Evolutionary conservation across 2,113 vertebrate species (phyloP), one percentile per base, ranked within the genome.

Genomic region (Oreochromis niloticus): DNA sequence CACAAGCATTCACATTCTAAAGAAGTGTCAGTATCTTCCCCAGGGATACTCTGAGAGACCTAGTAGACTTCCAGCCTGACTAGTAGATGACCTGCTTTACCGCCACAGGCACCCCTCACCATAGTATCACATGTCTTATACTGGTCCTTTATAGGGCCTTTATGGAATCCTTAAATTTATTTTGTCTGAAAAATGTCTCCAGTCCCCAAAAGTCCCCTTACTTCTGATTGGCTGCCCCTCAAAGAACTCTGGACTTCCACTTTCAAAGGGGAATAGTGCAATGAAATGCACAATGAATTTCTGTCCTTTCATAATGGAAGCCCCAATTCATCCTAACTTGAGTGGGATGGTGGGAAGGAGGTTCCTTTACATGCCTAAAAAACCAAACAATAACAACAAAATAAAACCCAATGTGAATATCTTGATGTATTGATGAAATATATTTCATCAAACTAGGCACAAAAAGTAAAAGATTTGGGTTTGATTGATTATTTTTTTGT

Each of bases 361-460:
- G 39, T 11, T 41, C 36, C 0, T 41, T 41, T 0, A 68, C 0
- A 68, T 24, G 11, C 19, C 36, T 68, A 41, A 68, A 68, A 14
- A 22, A 0, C 4, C 34, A 68, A 68, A 68, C 19, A 14, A 39
- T 6, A 39, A 66, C 34, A 66, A 66, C 34, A 66, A 39, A 66
- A 22, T 39, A 39, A 66, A 66, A 66, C 61, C 17, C 32, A 66
- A 1, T 41, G 36, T 41, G 63, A 9, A 0, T 68, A 14, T 41
- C 36, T 41, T 6, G n/a, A 41, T 41, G 4, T 2, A 68, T 9
- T 66, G n/a, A 66, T 66, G n/a, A 66, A 66, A 66, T 36, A 4
- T 36, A 56, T 22, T 24, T 24, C 12, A 66, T 66, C n/a, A 66
- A 66, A 66, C 61, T 66, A 39, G 19, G 19, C 34, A 66, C 61